Evolutionary conservation across 2,888 invertebrate genomes (phyloP).

Genomic region (Oligia strigilis): DNA sequence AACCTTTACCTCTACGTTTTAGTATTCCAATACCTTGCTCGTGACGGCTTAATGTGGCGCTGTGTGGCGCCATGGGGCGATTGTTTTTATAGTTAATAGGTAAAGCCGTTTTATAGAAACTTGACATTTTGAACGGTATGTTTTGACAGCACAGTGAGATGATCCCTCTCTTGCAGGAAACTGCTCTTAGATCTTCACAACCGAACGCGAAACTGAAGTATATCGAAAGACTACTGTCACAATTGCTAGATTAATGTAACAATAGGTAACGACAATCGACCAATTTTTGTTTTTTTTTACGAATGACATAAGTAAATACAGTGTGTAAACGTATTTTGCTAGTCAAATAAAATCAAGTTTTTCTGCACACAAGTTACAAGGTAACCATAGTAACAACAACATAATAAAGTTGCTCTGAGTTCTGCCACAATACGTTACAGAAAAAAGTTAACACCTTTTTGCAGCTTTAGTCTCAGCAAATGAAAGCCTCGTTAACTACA

Average conservation of each 20-base stretch:
- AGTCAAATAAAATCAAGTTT: neutral
- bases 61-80: conserved; percentile 78
- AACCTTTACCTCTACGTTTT: conserved; percentile 74
- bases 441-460: conserved; percentile 8
- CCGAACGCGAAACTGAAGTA: neutral
- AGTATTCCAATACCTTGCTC: conserved; percentile 76
- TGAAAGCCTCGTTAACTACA: conserved; percentile 30
- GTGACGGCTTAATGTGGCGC: conserved; percentile 78
- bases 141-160: conserved; percentile 14
- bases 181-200: neutral
- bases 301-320: neutral
- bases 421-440: neutral
- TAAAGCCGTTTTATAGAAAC: conserved; percentile 43
- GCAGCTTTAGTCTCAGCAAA: conserved; percentile 8
- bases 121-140: conserved; percentile 30
- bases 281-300: too few species aligned
- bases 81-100: conserved; percentile 69
- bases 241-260: neutral
- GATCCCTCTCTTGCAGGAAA: neutral
- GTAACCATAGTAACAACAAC: neutral
- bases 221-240: too few species aligned
- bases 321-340: too few species aligned
- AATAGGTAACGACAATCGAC: neutral
- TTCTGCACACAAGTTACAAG: neutral
- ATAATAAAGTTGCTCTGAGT: neutral